Evolutionary conservation across 2,888 invertebrate genomes (phyloP).

Genomic region (Ormyrus labotus): DNA sequence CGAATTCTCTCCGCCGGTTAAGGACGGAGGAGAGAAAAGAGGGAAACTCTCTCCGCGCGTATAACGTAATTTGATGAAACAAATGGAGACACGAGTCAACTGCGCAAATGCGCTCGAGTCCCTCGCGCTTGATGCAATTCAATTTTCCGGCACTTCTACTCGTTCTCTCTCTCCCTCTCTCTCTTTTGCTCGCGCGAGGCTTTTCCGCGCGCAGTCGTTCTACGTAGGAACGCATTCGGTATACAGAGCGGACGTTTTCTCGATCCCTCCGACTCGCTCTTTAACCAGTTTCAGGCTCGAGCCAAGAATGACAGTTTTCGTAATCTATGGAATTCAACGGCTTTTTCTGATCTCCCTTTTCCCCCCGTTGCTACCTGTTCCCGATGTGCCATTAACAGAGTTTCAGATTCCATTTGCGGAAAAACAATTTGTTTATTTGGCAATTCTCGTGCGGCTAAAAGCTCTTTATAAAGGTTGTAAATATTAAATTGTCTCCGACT

Average conservation of each 20-base stretch:
- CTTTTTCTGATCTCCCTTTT: not conserved
- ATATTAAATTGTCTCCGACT: too few relatives aligned
- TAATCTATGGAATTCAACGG: constrained; percentile 10
- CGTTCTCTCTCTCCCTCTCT: constrained; percentile 11
- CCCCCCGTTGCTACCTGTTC: not conserved
- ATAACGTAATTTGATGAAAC: constrained; percentile 68
- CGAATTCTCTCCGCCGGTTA: too few relatives aligned
- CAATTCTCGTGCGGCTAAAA: too few relatives aligned
- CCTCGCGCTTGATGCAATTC: constrained; percentile 63
- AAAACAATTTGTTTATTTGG: too few relatives aligned
- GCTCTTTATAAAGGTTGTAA: too few relatives aligned
- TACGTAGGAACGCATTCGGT: not conserved
- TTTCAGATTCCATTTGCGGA: too few relatives aligned
- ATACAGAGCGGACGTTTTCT: constrained; percentile 11
- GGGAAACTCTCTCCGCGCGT: constrained; percentile 38
- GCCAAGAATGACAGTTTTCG: not conserved
- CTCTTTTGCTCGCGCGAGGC: not conserved
- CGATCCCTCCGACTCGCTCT: not conserved
- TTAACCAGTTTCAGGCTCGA: constrained; percentile 20
- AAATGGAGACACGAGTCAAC: constrained; percentile 68
- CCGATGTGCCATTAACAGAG: not conserved
- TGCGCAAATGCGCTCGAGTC: constrained; percentile 58
- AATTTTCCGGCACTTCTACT: constrained; percentile 64
- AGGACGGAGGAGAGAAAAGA: constrained; percentile 8
- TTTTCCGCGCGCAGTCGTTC: not conserved